Evolutionary conservation across 2,113 vertebrate species (phyloP).

Genomic region (Peucedramus taeniatus): DNA sequence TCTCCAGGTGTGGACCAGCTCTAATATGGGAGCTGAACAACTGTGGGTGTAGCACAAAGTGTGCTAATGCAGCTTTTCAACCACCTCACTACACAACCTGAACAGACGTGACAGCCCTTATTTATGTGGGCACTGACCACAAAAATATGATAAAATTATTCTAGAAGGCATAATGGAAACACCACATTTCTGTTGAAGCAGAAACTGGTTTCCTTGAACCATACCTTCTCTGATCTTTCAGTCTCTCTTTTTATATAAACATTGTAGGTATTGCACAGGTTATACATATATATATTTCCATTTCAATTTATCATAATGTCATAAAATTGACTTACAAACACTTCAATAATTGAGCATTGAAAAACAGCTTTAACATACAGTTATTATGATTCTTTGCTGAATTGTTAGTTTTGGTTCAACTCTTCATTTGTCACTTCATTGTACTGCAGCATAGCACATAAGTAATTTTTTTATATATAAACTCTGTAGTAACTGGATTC

Average conservation of each 20-base stretch:
- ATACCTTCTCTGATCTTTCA: not conserved
- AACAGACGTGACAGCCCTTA: not conserved
- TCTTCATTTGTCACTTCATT: not conserved
- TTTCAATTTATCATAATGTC: not conserved
- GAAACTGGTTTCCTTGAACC: not conserved
- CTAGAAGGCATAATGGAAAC: not conserved
- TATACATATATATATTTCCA: not conserved
- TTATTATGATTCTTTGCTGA: not conserved
- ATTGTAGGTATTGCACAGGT: not conserved
- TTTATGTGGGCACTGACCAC: not conserved
- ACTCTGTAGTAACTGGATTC: not conserved
- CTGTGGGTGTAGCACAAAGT: not conserved
- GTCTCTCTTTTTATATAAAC: not conserved
- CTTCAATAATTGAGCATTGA: not conserved
- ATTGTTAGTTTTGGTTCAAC: not conserved
- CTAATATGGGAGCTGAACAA: not conserved
- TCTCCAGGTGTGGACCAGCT: not conserved
- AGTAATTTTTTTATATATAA: not conserved
- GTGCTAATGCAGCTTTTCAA: not conserved
- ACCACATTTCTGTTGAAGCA: not conserved
- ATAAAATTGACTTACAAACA: not conserved
- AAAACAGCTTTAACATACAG: not conserved
- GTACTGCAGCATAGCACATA: not conserved
- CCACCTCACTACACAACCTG: not conserved
- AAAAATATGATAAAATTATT: not conserved